Conservation (phyloP, 30 jellyfish, hydroid and myxozoan genomes). For the Cassiopea xamachana region DNA sequence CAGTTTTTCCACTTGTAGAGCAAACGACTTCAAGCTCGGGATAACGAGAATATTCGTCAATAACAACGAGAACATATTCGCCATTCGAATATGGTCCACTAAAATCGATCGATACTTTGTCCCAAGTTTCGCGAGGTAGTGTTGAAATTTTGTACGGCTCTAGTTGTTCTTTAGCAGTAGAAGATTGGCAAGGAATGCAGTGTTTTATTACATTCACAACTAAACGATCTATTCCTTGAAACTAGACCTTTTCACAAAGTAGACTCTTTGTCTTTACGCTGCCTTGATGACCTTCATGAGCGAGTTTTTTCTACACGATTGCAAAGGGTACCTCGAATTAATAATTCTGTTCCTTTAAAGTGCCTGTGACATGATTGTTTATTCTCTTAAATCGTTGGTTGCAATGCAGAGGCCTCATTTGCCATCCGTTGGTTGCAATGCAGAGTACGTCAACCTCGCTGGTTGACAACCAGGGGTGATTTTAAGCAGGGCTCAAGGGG, state of each 20-base stretch:
- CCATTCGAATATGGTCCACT: constrained; percentile 45
- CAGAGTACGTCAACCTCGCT: too few species aligned
- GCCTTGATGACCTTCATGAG: constrained; percentile 41
- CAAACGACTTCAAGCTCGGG: constrained; percentile 66
- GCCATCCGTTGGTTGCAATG: too few species aligned
- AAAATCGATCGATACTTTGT: constrained; percentile 25
- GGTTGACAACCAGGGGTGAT: too few species aligned
- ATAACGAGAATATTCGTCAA: constrained; percentile 34
- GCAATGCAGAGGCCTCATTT: too few species aligned
- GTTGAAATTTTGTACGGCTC: constrained; percentile 22
- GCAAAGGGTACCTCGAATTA: background rate
- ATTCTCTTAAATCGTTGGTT: too few species aligned
- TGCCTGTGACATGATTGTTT: background rate
- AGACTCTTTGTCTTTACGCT: constrained; percentile 21
- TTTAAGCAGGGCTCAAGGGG: too few species aligned
- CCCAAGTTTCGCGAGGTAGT: constrained; percentile 41
- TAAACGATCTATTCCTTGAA: constrained; percentile 39
- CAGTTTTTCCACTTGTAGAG: constrained; percentile 48
- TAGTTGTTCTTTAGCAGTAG: constrained; percentile 1
- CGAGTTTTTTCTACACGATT: constrained; percentile 3
- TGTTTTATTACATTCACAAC: constrained; percentile 6
- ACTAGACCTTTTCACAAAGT: constrained; percentile 51
- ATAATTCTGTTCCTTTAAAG: background rate
- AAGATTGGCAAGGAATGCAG: constrained; percentile 69
- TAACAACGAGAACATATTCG: constrained; percentile 62